A percentile compares a stretch with the other conserved stretches of the same genome.
These are phyloP conservation scores for Zophobas morio DNA, from an alignment of 1,140 invertebrate genomes.

Conservation along the genomic window DNA sequence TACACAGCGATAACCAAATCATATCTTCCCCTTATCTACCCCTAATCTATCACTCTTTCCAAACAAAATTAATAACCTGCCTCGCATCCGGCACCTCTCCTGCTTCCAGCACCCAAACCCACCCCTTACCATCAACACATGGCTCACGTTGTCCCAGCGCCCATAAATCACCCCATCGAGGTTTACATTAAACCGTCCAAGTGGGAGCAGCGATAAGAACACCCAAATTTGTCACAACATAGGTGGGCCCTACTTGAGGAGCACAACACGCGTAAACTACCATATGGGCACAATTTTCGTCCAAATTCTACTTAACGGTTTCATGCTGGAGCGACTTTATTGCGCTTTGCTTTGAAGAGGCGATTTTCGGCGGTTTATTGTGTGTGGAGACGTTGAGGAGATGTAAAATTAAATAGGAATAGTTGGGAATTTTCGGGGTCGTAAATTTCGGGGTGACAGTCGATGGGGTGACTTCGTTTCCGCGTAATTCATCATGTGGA, in stretches of 20 bases:
- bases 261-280: neutral
- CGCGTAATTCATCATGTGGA: constrained; percentile 1
- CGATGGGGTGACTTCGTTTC: neutral
- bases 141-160: constrained; percentile 2
- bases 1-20: too few species aligned
- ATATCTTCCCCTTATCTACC: too few species aligned
- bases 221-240: constrained; percentile 38
- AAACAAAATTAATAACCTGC: too few species aligned
- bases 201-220: constrained; percentile 22
- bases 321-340: neutral
- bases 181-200: constrained; percentile 25
- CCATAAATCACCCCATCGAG: constrained; percentile 24
- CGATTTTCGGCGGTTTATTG: neutral
- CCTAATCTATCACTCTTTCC: too few species aligned
- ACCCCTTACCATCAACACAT: constrained; percentile 16
- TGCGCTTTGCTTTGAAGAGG: neutral
- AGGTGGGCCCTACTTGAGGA: constrained; percentile 7
- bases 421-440: neutral
- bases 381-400: neutral
- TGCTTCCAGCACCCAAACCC: too few species aligned
- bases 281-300: constrained; percentile 18
- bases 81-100: too few species aligned
- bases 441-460: neutral
- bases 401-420: constrained; percentile 3
- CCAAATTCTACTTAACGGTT: neutral